Conservation (phyloP, 2,888 invertebrate species). For the Drosophila formosana region DNA sequence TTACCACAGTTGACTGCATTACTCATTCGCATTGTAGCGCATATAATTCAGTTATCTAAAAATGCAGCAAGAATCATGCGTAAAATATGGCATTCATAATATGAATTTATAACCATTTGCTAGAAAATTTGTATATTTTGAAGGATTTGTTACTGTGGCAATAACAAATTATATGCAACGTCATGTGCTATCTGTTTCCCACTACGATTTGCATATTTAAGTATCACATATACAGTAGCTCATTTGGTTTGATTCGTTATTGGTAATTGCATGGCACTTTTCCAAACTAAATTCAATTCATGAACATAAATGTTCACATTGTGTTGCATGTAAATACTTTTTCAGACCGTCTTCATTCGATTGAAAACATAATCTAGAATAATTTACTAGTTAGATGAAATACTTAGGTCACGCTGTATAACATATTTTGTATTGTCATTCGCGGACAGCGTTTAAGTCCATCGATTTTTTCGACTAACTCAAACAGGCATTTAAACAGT, state of each 20-base stretch:
- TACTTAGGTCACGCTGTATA: neutral
- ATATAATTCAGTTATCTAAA: conserved; percentile 59
- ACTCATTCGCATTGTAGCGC: conserved; percentile 67
- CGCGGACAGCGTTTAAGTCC: neutral
- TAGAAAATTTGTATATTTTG: conserved; percentile 43
- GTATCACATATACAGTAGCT: neutral
- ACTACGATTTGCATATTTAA: conserved; percentile 7
- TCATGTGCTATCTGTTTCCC: neutral
- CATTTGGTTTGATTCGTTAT: conserved; percentile 2
- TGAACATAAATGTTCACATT: neutral
- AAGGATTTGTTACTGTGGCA: conserved; percentile 13
- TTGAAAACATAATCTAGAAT: neutral
- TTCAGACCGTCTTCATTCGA: neutral
- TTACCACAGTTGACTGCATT: conserved; percentile 52
- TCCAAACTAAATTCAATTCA: neutral
- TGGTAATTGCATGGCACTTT: neutral
- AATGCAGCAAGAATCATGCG: conserved; percentile 42
- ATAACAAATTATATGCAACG: conserved; percentile 2
- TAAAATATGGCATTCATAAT: conserved; percentile 40
- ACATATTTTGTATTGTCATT: neutral
- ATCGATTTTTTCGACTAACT: neutral
- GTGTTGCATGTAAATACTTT: neutral
- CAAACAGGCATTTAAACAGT: conserved; percentile 4
- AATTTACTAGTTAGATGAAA: neutral
- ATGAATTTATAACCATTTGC: conserved; percentile 15